Evolutionary conservation across 2,888 invertebrate genomes (phyloP).

Genomic region (Lissocephala sabroskyi): DNA sequence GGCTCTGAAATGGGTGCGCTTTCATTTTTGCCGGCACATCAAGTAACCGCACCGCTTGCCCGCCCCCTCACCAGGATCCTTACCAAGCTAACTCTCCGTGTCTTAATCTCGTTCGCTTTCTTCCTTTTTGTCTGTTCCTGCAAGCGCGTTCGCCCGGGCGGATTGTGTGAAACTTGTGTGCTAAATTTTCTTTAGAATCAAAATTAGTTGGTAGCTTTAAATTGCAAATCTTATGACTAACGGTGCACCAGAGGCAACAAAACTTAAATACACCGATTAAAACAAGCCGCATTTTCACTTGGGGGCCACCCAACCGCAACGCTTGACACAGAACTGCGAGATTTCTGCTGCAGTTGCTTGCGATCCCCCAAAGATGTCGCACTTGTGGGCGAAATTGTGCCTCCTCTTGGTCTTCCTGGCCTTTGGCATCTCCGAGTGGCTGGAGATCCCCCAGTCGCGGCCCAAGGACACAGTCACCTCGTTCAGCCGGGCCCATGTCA

Average conservation of each 20-base stretch:
- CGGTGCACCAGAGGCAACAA: background rate
- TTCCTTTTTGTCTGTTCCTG: constrained; percentile 6
- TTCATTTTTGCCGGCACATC: constrained; percentile 71
- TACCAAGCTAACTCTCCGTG: no score
- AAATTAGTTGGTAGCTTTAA: constrained; percentile 43
- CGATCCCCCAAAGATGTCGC: constrained; percentile 33
- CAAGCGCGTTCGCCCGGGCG: no score
- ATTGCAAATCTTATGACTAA: constrained; percentile 9
- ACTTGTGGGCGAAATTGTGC: constrained; percentile 11
- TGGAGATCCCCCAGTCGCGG: constrained; percentile 34
- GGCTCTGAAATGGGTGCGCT: constrained; percentile 72
- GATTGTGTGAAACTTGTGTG: constrained; percentile 50
- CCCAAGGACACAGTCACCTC: constrained; percentile 8
- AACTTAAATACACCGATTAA: constrained; percentile 3
- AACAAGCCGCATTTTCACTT: no score
- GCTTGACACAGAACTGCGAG: constrained; percentile 30
- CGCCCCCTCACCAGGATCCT: no score
- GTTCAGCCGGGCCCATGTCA: background rate
- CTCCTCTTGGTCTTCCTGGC: constrained; percentile 18
- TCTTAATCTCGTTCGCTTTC: constrained; percentile 10
- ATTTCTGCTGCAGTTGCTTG: no score
- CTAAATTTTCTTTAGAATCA: constrained; percentile 56
- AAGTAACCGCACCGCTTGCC: constrained; percentile 42
- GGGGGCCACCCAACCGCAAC: no score
- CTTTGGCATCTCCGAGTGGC: constrained; percentile 33